These are phyloP conservation scores for Caranx melampygus DNA, from an alignment of 2,113 vertebrate species.

Conservation along the genomic window DNA sequence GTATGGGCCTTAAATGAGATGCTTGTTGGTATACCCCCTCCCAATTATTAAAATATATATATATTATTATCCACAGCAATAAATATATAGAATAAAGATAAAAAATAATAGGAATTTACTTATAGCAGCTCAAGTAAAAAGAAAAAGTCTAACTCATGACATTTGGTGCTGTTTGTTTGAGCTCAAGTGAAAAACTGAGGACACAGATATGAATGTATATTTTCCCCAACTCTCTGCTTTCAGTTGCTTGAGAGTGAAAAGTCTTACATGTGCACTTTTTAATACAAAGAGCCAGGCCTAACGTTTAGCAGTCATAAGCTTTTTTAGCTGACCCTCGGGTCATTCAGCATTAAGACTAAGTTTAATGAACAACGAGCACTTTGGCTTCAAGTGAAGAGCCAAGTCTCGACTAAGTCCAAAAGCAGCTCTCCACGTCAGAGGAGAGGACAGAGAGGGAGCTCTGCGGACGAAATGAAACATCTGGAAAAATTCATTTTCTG, in stretches of 20 bases:
- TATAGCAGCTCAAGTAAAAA: not conserved
- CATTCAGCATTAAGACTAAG: conserved; percentile 92
- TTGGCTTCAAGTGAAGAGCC: conserved; percentile 83
- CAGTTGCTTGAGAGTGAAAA: conserved; percentile 57
- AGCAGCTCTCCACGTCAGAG: conserved; percentile 80
- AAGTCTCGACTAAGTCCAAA: conserved; percentile 83
- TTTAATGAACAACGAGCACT: conserved; percentile 99
- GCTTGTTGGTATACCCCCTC: not conserved
- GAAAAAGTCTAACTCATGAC: not conserved
- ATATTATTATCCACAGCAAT: too few species aligned
- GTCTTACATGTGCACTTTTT: conserved; percentile 82
- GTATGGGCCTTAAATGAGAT: not conserved
- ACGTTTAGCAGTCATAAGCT: conserved; percentile 95
- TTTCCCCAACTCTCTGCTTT: conserved; percentile 5
- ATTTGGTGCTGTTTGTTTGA: not conserved
- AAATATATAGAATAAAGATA: not conserved
- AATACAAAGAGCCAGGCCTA: conserved; percentile 88
- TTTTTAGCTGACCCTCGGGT: conserved; percentile 98
- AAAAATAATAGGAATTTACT: not conserved
- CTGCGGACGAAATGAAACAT: conserved; percentile 33
- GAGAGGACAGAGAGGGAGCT: conserved; percentile 26
- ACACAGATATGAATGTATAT: not conserved
- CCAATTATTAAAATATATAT: not conserved
- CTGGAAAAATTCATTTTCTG: not conserved
- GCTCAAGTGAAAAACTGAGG: not conserved